Conservation (phyloP, 2,797 vertebrate species). For the Anas flavirostris region DNA sequence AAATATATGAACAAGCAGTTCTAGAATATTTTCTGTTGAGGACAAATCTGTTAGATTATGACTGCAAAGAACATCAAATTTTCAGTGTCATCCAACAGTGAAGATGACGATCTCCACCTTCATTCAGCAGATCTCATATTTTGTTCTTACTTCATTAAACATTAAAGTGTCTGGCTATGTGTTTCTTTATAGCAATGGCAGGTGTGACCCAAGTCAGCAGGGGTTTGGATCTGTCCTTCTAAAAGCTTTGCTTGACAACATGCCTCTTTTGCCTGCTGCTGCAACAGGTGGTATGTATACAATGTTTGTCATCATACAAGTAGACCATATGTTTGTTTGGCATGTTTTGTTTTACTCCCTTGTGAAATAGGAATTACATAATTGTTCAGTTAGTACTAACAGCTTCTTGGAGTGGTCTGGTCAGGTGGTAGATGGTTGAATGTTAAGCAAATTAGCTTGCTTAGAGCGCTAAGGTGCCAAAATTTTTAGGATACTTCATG, state of each 20-base stretch:
- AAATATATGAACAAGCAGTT: neutral
- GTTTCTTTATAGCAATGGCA: conserved; percentile 88
- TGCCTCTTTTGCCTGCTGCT: conserved; percentile 94
- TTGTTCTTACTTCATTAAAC: neutral
- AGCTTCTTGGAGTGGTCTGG: neutral
- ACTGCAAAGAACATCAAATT: neutral
- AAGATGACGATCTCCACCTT: no score
- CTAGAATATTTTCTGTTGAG: neutral
- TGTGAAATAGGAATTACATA: neutral
- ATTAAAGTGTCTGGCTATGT: neutral
- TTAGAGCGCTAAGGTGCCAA: neutral
- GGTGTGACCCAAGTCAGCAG: conserved; percentile 92
- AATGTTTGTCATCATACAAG: neutral
- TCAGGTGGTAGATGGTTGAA: neutral
- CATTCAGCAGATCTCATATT: neutral
- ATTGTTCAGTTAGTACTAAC: neutral
- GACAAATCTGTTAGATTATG: neutral
- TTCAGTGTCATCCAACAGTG: neutral
- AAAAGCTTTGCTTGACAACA: conserved; percentile 95
- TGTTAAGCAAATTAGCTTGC: neutral
- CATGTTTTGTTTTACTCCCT: neutral
- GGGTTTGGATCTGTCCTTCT: conserved; percentile 92
- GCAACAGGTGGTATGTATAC: conserved; percentile 91
- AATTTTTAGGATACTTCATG: neutral
- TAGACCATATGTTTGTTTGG: neutral